These are phyloP conservation scores for Lithodes maja DNA, from an alignment of 2,888 invertebrate genomes.

Conservation along the genomic window DNA sequence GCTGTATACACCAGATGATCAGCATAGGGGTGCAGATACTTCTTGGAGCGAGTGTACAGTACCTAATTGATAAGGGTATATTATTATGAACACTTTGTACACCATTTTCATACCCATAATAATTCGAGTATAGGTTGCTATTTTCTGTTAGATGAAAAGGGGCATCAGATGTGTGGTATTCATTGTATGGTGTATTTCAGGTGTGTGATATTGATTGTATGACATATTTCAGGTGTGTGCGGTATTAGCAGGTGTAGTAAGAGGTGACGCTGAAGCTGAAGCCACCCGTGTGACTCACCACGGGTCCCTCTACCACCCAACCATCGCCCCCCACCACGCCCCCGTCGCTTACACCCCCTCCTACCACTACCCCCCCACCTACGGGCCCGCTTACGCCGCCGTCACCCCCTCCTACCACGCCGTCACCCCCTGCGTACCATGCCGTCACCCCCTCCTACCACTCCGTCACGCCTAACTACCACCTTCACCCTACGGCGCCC, in stretches of 20 bases:
- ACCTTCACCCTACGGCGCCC: background rate
- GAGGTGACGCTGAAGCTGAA: constrained; percentile 32
- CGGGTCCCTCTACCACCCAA: constrained; percentile 16
- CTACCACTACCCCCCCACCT: constrained; percentile 14
- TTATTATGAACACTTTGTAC: too few species aligned
- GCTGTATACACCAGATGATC: too few species aligned
- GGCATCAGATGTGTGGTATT: background rate
- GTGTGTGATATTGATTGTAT: background rate
- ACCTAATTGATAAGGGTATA: too few species aligned
- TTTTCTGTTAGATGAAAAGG: background rate
- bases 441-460: constrained; percentile 30
- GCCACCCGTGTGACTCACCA: constrained; percentile 30
- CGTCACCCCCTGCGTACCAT: constrained; percentile 16
- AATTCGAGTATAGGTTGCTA: too few species aligned
- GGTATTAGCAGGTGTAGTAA: constrained; percentile 6
- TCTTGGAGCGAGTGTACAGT: too few species aligned
- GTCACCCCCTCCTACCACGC: constrained; percentile 31
- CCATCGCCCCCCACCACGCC: constrained; percentile 6
- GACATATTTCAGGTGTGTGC: constrained; percentile 11
- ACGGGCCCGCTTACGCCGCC: constrained; percentile 24
- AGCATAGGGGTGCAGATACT: too few species aligned
- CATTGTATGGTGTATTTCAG: background rate
- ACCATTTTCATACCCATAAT: too few species aligned
- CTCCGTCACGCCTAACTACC: constrained; percentile 5
- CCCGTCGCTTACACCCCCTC: background rate